Base-by-base conservation (phyloP, 2,113 vertebrate genomes). In the Thunnus maccoyii region DNA sequence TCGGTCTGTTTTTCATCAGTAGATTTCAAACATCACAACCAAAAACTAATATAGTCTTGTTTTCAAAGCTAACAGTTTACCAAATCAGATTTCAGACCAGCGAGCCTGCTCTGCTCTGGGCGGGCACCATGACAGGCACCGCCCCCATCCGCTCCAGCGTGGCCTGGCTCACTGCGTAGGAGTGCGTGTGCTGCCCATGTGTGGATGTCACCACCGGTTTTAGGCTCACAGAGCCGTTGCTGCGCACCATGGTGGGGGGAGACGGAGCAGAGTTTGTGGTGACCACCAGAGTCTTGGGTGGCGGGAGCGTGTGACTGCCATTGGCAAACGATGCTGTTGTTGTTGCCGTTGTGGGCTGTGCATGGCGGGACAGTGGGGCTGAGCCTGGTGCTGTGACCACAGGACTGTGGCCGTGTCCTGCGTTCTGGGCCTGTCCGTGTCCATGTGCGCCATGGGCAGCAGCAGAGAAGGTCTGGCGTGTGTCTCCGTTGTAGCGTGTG, bases 41-140 rank as follows among this genome's bases (percentile, higher is more conserved):
- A 63, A 70, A 74, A 61, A 8, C 62, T 78, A 30, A 25, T 44
- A 46, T 27, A 73, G 75, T 89, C 72, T 70, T 7, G 15, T 63
- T 78, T 60, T 72, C 48, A 56, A 67, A 83, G 36, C 47, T 25
- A 25, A 66, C n/a, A 56, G 48, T 84, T 52, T 8, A 6, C 44
- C 3, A 13, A 54, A 7, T 27, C 36, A 2, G 66, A 22, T n/a
- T 44, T 94, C 95, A 99, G 83, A 99, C 98, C 61, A 99, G 94
- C 3, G 98, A 99, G 30, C 98, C 98, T 0, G 98, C 98, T 86
- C 97, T 95, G 94, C 95, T 99, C 94, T 99, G 98, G 20, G 98
- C 97, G 0, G 98, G 98, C 85, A 99, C 97, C 98, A 99, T 99
- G 83, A 99, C 97, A 0, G 98, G 98, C 27, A 99, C 96, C 0